Evolutionary conservation across 2,888 invertebrate species (phyloP).

Genomic region (Helleia helle): DNA sequence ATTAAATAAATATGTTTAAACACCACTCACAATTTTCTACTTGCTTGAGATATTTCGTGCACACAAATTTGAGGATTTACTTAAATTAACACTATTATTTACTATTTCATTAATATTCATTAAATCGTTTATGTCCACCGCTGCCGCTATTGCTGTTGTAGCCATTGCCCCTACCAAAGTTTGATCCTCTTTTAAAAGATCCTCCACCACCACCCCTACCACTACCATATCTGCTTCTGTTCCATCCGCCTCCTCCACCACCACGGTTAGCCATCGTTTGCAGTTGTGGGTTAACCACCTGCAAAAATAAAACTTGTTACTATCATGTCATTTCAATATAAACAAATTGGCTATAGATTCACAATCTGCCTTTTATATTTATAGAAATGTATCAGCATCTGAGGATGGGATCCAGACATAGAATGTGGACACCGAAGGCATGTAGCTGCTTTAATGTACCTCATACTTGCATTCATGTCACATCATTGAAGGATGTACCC

Average conservation of each 20-base stretch:
- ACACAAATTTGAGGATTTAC: constrained; percentile 54
- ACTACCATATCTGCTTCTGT: constrained; percentile 62
- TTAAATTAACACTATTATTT: constrained; percentile 28
- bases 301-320: constrained; percentile 25
- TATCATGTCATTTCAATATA: too few relatives aligned
- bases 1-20: constrained; percentile 13
- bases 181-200: constrained; percentile 62
- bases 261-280: constrained; percentile 83
- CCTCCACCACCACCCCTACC: constrained; percentile 65
- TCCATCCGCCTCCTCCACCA: constrained; percentile 75
- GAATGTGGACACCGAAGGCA: constrained; percentile 87
- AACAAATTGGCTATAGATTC: not conserved
- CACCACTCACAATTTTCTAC: constrained; percentile 26
- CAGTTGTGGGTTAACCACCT: constrained; percentile 89
- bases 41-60: constrained; percentile 30
- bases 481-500: constrained; percentile 77
- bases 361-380: not conserved
- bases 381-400: constrained; percentile 71
- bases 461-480: constrained; percentile 85
- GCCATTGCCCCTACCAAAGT: constrained; percentile 54
- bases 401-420: constrained; percentile 85
- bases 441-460: constrained; percentile 79
- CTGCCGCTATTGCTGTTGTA: constrained; percentile 46
- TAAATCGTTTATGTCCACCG: constrained; percentile 58
- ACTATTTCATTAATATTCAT: constrained; percentile 47